Evolutionary conservation across 2,113 vertebrate species (phyloP).

Genomic region (Silurus glanis): DNA sequence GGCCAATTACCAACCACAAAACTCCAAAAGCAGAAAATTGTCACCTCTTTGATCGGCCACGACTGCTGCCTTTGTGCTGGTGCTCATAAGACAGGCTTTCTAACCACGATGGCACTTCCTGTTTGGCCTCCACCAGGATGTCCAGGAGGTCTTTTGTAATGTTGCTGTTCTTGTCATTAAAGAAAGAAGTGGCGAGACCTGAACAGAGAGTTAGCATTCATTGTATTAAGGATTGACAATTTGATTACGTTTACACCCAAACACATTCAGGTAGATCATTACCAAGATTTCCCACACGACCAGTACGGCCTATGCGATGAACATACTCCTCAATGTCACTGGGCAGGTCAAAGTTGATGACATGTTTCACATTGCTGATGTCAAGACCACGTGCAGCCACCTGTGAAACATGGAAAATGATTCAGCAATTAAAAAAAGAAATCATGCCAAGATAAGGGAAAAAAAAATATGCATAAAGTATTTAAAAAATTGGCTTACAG

Average conservation of each 20-base stretch:
- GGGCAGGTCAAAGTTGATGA: slow-evolving; percentile 97
- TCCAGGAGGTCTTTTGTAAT: slow-evolving; percentile 96
- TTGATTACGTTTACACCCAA: not conserved
- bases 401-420: slow-evolving; percentile 62
- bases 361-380: slow-evolving; percentile 96
- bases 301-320: slow-evolving; percentile 96
- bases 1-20: not conserved
- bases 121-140: slow-evolving; percentile 95
- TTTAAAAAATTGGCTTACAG: slow-evolving; percentile 72
- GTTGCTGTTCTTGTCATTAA: slow-evolving; percentile 92
- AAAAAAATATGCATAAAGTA: not conserved
- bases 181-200: slow-evolving; percentile 98
- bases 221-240: not conserved
- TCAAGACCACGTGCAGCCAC: slow-evolving; percentile 96
- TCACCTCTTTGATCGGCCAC: slow-evolving; percentile 91
- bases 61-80: slow-evolving; percentile 88
- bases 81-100: slow-evolving; percentile 95
- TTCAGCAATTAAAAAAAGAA: not conserved
- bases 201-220: no score
- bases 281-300: slow-evolving; percentile 97
- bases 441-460: not conserved
- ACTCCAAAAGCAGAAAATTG: no score
- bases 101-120: slow-evolving; percentile 97
- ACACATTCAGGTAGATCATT: slow-evolving; percentile 37
- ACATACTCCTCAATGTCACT: slow-evolving; percentile 98